A percentile compares a stretch with the other conserved stretches of the same genome.
These are phyloP conservation scores for Drosophila kanekoi DNA, from an alignment of 2,888 invertebrate genomes.

Conservation along the genomic window DNA sequence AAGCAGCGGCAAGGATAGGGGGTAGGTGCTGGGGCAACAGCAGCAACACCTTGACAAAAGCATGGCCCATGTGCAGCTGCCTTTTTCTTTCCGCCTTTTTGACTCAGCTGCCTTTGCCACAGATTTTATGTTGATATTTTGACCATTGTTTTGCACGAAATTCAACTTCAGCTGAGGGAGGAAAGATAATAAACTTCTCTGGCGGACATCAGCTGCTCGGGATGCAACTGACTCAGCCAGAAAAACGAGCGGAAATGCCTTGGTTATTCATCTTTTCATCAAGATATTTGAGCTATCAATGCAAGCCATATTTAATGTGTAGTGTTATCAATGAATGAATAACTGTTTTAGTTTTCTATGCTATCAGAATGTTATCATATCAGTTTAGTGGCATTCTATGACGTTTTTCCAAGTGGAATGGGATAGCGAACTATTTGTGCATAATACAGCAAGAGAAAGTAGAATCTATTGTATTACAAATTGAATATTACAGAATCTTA, in stretches of 20 bases:
- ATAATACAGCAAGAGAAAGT: background rate
- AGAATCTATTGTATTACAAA: no score
- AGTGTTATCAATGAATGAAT: background rate
- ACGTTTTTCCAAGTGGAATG: background rate
- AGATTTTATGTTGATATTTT: slow-evolving; percentile 30
- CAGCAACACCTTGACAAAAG: slow-evolving; percentile 24
- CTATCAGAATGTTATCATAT: slow-evolving; percentile 27
- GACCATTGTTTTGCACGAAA: slow-evolving; percentile 47
- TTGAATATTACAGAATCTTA: background rate
- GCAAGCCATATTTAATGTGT: background rate
- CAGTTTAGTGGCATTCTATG: slow-evolving; percentile 1
- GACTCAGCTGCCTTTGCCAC: slow-evolving; percentile 53
- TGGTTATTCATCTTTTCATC: slow-evolving; percentile 12
- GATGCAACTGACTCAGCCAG: slow-evolving; percentile 23
- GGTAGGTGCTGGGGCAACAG: slow-evolving; percentile 6
- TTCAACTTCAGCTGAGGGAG: slow-evolving; percentile 33
- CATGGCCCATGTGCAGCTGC: slow-evolving; percentile 52
- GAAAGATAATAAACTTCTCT: slow-evolving; percentile 2
- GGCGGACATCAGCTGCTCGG: slow-evolving; percentile 41
- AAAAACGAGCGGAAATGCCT: slow-evolving; percentile 31
- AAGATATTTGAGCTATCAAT: background rate
- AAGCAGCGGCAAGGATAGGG: background rate
- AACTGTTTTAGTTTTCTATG: background rate
- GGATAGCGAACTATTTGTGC: background rate
- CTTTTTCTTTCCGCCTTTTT: slow-evolving; percentile 7